These are phyloP conservation scores for Dicaeum eximium DNA, from an alignment of 2,113 vertebrate genomes.

Conservation along the genomic window DNA sequence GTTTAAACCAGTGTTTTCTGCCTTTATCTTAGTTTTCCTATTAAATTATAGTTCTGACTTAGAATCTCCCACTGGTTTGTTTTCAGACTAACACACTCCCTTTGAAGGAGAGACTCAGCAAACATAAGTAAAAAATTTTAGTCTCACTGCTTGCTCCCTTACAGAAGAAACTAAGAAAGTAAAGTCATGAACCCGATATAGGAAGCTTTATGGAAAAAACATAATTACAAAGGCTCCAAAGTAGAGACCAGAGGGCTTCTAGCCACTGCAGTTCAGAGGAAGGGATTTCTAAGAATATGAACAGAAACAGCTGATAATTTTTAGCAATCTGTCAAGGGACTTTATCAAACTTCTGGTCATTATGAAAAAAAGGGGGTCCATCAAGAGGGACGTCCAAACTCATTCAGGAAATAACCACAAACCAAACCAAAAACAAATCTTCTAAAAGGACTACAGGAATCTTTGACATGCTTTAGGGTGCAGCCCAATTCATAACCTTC, in stretches of 20 bases:
- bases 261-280: background rate
- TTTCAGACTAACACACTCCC: background rate
- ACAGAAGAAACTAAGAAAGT: background rate
- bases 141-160: background rate
- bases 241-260: background rate
- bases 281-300: background rate
- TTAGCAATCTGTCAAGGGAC: background rate
- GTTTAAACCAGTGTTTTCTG: background rate
- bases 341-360: background rate
- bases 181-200: background rate
- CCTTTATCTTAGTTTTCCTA: background rate
- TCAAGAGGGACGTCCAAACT: background rate
- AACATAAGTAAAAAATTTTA: background rate
- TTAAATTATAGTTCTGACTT: background rate
- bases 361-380: background rate
- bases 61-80: background rate
- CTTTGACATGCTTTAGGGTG: background rate
- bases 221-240: background rate
- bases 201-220: background rate
- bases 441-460: background rate
- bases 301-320: background rate
- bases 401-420: background rate
- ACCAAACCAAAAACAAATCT: background rate
- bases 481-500: background rate
- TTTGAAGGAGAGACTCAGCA: background rate